phyloP scores from a whole-genome alignment of 2,113 vertebrate species.

The Zingel zingel region DNA sequence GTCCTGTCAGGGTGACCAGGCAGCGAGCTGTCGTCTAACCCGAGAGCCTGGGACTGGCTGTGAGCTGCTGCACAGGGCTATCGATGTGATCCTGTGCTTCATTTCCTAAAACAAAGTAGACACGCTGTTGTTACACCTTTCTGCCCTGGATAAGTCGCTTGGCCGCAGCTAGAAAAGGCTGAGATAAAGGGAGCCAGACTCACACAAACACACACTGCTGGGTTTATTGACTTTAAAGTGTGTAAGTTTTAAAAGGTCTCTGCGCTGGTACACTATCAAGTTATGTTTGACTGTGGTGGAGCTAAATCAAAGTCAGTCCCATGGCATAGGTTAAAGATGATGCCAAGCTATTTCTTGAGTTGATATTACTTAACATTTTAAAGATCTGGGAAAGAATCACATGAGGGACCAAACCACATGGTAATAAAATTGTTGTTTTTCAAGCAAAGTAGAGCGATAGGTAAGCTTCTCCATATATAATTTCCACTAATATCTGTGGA shows the following conservation, averaged over 20 bases:
- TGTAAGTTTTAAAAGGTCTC: neutral
- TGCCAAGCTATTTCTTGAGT: neutral
- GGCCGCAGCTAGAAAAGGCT: neutral
- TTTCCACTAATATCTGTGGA: too few species aligned
- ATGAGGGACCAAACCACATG: neutral
- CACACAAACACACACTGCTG: neutral
- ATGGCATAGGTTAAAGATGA: neutral
- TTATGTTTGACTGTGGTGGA: neutral
- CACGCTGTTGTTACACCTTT: constrained; percentile 28
- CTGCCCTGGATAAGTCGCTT: constrained; percentile 10
- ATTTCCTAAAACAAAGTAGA: constrained; percentile 57
- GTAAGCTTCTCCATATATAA: neutral
- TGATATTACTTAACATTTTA: neutral
- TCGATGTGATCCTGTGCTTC: constrained; percentile 54
- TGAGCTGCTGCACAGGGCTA: constrained; percentile 17
- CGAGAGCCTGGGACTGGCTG: constrained; percentile 11
- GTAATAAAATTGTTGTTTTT: neutral
- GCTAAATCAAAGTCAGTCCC: neutral
- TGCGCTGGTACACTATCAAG: neutral
- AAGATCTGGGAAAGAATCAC: neutral
- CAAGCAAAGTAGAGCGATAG: neutral
- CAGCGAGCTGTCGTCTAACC: constrained; percentile 48
- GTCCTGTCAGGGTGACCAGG: constrained; percentile 71
- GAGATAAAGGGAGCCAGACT: neutral
- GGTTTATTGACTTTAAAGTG: constrained; percentile 14